Evolutionary conservation across 2,797 vertebrate species (phyloP).

Genomic region (Amphiprion clarkii): DNA sequence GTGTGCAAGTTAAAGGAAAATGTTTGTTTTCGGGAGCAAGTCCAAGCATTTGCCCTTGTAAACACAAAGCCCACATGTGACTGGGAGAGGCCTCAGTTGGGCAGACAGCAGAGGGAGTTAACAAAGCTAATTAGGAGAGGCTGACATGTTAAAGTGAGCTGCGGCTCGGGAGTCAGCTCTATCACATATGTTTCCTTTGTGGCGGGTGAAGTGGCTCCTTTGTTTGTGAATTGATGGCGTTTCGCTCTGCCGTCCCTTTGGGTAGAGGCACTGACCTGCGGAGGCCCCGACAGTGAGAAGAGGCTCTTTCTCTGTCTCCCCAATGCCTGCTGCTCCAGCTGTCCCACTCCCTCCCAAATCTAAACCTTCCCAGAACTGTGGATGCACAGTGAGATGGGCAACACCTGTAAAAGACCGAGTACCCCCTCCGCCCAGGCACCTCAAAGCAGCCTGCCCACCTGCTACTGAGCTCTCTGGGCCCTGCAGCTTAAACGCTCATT

Average conservation of each 20-base stretch:
- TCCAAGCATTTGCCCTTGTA: slow-evolving; percentile 77
- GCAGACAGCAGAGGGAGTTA: slow-evolving; percentile 87
- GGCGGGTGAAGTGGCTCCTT: slow-evolving; percentile 87
- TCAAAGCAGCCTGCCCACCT: slow-evolving; percentile 84
- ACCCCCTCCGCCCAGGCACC: slow-evolving; percentile 81
- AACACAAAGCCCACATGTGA: slow-evolving; percentile 82
- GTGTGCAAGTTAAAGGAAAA: slow-evolving; percentile 44
- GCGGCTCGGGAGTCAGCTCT: slow-evolving; percentile 83
- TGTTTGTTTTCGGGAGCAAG: slow-evolving; percentile 63
- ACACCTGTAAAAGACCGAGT: slow-evolving; percentile 86
- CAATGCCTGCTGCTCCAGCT: slow-evolving; percentile 80
- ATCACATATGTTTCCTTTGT: slow-evolving; percentile 89
- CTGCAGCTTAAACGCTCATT: slow-evolving; percentile 90
- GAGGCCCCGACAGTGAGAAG: slow-evolving; percentile 84
- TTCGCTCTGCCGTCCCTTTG: slow-evolving; percentile 87
- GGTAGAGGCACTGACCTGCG: slow-evolving; percentile 88
- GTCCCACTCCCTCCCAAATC: slow-evolving; percentile 78
- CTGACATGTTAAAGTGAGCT: slow-evolving; percentile 89
- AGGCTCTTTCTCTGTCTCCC: slow-evolving; percentile 81
- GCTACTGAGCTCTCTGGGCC: slow-evolving; percentile 86
- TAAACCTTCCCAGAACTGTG: slow-evolving; percentile 69
- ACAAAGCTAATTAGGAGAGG: slow-evolving; percentile 87
- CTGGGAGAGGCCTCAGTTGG: slow-evolving; percentile 80
- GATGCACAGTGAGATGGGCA: slow-evolving; percentile 78
- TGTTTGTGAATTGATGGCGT: slow-evolving; percentile 91